Conservation (phyloP, 2,797 vertebrate genomes). For the Myripristis murdjan region DNA sequence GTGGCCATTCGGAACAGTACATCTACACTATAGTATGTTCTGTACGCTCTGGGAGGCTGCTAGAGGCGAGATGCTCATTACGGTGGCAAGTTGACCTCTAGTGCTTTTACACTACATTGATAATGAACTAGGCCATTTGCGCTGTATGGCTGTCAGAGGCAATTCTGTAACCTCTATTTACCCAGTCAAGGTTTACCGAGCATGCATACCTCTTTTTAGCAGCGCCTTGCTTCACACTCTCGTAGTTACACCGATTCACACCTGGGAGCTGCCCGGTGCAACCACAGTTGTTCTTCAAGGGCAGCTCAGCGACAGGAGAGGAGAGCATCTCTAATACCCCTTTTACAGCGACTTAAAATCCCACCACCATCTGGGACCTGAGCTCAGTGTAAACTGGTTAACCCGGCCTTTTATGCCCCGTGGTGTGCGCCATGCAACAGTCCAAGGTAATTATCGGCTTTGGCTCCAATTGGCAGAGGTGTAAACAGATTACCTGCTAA, state of each 20-base stretch:
- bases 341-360: no score
- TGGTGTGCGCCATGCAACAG: no score
- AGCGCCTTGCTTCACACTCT: slow-evolving; percentile 36
- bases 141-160: slow-evolving; percentile 33
- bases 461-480: no score
- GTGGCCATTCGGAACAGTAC: slow-evolving; percentile 20
- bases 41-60: slow-evolving; percentile 53
- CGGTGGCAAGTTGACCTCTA: slow-evolving; percentile 62
- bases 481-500: no score
- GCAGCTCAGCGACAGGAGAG: background rate
- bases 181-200: slow-evolving; percentile 32
- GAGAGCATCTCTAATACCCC: background rate
- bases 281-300: slow-evolving; percentile 49
- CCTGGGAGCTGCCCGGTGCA: slow-evolving; percentile 48
- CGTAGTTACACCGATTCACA: slow-evolving; percentile 62
- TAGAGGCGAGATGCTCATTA: slow-evolving; percentile 69
- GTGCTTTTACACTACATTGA: slow-evolving; percentile 47
- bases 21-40: slow-evolving; percentile 18
- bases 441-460: no score
- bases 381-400: no score
- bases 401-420: no score
- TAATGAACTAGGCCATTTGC: slow-evolving; percentile 60
- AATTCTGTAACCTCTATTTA: slow-evolving; percentile 59
- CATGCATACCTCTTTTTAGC: slow-evolving; percentile 27
- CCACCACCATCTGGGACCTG: no score